phyloP scores from a whole-genome alignment of 2,113 vertebrate genomes.

The Syngnathus scovelli region DNA sequence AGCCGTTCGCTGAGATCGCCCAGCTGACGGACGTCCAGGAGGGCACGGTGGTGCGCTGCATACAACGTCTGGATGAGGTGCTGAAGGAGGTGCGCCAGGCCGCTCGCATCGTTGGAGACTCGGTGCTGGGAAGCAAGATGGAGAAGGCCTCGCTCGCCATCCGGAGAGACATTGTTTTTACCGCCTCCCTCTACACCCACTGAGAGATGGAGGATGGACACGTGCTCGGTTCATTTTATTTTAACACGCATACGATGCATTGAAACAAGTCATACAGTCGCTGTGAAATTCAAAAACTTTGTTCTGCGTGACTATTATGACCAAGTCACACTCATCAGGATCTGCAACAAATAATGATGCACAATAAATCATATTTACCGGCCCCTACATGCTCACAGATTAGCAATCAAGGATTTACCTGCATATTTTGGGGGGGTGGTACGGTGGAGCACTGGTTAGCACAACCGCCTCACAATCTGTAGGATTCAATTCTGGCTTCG shows the following conservation, averaged over 20 bases:
- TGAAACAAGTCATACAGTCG: too few relatives aligned
- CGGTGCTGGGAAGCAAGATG: slow-evolving; percentile 87
- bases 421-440: too few relatives aligned
- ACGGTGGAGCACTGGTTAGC: too few relatives aligned
- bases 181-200: slow-evolving; percentile 89
- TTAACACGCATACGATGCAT: not conserved
- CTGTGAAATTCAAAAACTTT: too few relatives aligned
- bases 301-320: too few relatives aligned
- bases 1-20: slow-evolving; percentile 88
- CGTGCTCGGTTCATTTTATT: not conserved
- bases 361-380: too few relatives aligned
- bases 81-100: slow-evolving; percentile 85
- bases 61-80: slow-evolving; percentile 88
- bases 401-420: too few relatives aligned
- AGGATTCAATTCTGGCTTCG: too few relatives aligned
- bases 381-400: too few relatives aligned
- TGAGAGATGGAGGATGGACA: slow-evolving; percentile 47
- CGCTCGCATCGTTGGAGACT: slow-evolving; percentile 84
- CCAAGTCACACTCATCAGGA: too few relatives aligned
- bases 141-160: slow-evolving; percentile 83
- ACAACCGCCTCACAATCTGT: too few relatives aligned
- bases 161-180: slow-evolving; percentile 89
- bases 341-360: too few relatives aligned
- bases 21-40: slow-evolving; percentile 84
- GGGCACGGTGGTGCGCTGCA: slow-evolving; percentile 87